Evolutionary conservation across 2,797 vertebrate genomes (phyloP).

Genomic region (Pantherophis vulpinus): DNA sequence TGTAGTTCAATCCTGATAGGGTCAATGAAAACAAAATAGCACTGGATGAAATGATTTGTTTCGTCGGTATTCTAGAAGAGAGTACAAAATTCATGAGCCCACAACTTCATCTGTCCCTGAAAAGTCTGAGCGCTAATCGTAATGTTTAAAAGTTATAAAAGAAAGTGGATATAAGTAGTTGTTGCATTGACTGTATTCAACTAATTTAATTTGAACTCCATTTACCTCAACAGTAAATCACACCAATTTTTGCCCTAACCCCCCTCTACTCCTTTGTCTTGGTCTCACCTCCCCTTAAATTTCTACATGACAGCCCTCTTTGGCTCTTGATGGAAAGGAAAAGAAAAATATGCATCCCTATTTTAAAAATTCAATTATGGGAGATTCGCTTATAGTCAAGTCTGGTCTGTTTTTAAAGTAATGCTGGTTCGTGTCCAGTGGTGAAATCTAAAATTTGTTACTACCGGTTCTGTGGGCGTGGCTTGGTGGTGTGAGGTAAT

Average conservation of each 20-base stretch:
- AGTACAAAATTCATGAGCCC: not conserved
- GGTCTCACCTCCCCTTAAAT: not conserved
- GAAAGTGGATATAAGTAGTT: not conserved
- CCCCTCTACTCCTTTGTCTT: not conserved
- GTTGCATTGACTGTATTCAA: not conserved
- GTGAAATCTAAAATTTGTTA: too few species aligned
- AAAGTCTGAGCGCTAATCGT: not conserved
- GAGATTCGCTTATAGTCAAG: not conserved
- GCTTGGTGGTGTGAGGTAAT: too few species aligned
- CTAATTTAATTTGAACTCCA: not conserved
- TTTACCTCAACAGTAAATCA: not conserved
- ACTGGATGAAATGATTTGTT: not conserved
- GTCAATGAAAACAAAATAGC: not conserved
- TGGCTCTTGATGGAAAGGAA: not conserved
- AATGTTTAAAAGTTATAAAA: not conserved
- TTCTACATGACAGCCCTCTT: not conserved
- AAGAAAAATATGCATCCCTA: not conserved
- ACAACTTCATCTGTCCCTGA: not conserved
- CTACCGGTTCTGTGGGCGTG: too few species aligned
- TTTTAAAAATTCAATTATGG: not conserved
- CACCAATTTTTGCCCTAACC: not conserved
- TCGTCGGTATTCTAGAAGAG: not conserved
- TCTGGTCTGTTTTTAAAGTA: constrained; percentile 3
- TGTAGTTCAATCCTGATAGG: not conserved
- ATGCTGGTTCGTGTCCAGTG: not conserved